These are phyloP conservation scores for Microhierax caerulescens DNA, from an alignment of 2,797 vertebrate genomes.

Conservation along the genomic window DNA sequence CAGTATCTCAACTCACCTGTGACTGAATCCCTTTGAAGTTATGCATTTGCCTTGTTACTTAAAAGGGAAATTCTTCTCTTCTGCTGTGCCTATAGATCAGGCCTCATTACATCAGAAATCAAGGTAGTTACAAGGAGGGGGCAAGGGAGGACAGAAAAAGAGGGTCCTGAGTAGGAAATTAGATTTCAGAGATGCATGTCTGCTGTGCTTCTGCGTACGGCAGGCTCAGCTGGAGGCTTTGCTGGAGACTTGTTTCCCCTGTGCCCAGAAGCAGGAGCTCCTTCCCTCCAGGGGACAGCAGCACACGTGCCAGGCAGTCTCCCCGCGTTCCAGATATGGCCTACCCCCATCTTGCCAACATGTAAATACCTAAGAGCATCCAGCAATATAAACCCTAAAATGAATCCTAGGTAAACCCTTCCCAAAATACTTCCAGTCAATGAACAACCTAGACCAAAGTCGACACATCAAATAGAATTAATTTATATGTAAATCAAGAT, in stretches of 20 bases:
- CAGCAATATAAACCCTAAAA: background rate
- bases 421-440: background rate
- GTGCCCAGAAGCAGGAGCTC: background rate
- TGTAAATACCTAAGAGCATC: background rate
- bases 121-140: background rate
- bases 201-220: background rate
- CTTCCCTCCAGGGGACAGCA: background rate
- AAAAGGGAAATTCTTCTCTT: background rate
- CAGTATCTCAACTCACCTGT: background rate
- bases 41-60: background rate
- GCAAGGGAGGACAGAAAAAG: background rate
- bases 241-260: background rate
- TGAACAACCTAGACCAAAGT: background rate
- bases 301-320: background rate
- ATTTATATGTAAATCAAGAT: background rate
- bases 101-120: background rate
- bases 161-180: background rate
- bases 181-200: background rate
- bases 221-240: background rate
- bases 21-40: background rate
- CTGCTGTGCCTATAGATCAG: background rate
- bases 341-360: background rate
- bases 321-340: background rate
- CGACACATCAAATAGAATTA: background rate
- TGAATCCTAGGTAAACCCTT: background rate